Conservation (phyloP, 1,140 invertebrate species). For the Drosophila nikananu region DNA sequence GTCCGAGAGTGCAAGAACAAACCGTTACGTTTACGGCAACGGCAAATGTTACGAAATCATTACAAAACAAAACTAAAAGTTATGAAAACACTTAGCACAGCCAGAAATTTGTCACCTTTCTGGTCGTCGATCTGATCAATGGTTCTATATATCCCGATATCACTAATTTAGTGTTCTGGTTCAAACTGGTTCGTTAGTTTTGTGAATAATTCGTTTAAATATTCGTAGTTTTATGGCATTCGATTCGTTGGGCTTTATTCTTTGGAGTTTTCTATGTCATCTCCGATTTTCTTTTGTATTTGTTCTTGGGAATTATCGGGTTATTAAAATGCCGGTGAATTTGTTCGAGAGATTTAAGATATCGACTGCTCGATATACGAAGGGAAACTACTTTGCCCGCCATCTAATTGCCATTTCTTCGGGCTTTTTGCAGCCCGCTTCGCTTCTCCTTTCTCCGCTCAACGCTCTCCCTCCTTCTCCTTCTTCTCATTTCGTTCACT, state of each 20-base stretch:
- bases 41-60: conserved; percentile 80
- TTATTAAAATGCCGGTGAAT: conserved; percentile 60
- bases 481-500: neutral
- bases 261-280: conserved; percentile 21
- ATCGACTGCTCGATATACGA: conserved; percentile 66
- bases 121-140: conserved; percentile 11
- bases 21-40: conserved; percentile 68
- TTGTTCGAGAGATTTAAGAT: conserved; percentile 45
- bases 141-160: conserved; percentile 16
- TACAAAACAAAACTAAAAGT: conserved; percentile 74
- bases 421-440: conserved; percentile 22
- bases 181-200: conserved; percentile 22
- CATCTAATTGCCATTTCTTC: conserved; percentile 55
- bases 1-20: conserved; percentile 31
- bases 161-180: conserved; percentile 10
- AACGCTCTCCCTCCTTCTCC: conserved; percentile 22
- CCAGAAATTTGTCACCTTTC: conserved; percentile 17
- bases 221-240: conserved; percentile 26
- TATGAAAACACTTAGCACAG: conserved; percentile 40
- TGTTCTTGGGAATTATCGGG: conserved; percentile 1
- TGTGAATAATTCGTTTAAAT: conserved; percentile 19
- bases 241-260: conserved; percentile 24
- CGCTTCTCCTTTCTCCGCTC: conserved; percentile 21
- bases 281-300: conserved; percentile 14
- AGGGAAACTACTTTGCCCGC: conserved; percentile 67